These are phyloP conservation scores for Gymnocheta viridis DNA, from an alignment of 2,888 invertebrate genomes.

Conservation along the genomic window DNA sequence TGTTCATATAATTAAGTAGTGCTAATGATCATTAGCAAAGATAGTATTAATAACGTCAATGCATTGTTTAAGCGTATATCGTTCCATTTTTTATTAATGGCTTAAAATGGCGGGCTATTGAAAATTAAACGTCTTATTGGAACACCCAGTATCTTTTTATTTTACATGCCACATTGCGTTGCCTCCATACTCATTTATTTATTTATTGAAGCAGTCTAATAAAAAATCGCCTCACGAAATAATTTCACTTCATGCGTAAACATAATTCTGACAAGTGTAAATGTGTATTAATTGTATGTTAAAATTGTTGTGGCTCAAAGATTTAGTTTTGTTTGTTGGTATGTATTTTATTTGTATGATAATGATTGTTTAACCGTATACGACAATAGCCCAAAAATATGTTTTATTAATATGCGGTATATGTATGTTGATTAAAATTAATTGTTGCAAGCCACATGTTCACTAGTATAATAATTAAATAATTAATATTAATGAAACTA, in stretches of 20 bases:
- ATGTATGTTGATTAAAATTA: not conserved
- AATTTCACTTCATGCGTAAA: constrained; percentile 44
- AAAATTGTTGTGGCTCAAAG: constrained; percentile 13
- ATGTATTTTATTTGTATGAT: not conserved
- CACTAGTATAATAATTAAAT: not conserved
- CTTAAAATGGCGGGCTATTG: no score
- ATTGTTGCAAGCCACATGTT: not conserved
- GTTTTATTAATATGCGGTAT: not conserved
- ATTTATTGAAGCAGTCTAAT: constrained; percentile 22
- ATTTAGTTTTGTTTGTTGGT: not conserved
- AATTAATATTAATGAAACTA: not conserved
- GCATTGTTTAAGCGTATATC: no score
- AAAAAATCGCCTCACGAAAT: constrained; percentile 44
- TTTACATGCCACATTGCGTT: no score
- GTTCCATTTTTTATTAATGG: no score
- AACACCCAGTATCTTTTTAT: no score
- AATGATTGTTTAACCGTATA: constrained; percentile 23
- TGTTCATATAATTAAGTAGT: no score
- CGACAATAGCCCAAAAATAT: constrained; percentile 1
- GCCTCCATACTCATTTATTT: not conserved
- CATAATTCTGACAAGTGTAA: constrained; percentile 24
- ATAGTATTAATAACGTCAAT: no score
- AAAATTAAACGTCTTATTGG: no score
- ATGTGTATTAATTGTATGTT: not conserved
- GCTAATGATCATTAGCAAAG: no score